Conservation (phyloP, 2,797 vertebrate species). For the Lycodopsis pacificus region DNA sequence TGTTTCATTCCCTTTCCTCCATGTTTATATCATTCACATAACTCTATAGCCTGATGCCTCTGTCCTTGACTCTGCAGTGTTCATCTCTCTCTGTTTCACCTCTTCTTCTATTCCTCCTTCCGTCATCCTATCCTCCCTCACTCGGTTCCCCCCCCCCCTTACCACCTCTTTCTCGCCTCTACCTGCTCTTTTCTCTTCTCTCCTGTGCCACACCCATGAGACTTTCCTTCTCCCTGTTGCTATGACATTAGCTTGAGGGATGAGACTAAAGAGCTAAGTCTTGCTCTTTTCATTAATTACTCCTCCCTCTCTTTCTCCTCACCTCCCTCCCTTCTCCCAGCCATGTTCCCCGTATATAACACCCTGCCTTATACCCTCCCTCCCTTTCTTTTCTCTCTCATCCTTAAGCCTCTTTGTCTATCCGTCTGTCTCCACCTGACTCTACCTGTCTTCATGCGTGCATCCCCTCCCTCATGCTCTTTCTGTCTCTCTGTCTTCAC, state of each 20-base stretch:
- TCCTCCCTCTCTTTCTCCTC: slow-evolving; percentile 54
- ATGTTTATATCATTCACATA: slow-evolving; percentile 60
- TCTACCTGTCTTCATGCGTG: slow-evolving; percentile 47
- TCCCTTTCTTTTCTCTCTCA: slow-evolving; percentile 23
- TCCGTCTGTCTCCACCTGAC: slow-evolving; percentile 34
- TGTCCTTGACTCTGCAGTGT: slow-evolving; percentile 70
- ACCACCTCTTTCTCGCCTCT: slow-evolving; percentile 33
- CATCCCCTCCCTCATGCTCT: slow-evolving; percentile 36
- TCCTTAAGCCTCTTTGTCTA: slow-evolving; percentile 43
- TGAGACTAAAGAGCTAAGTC: slow-evolving; percentile 79
- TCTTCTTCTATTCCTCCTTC: slow-evolving; percentile 13
- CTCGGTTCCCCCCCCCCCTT: slow-evolving; percentile 23
- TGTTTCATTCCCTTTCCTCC: slow-evolving; percentile 48
- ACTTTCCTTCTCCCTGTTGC: slow-evolving; percentile 78
- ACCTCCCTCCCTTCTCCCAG: slow-evolving; percentile 26
- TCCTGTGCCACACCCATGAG: slow-evolving; percentile 73
- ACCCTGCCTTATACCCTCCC: slow-evolving; percentile 26
- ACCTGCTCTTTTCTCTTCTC: slow-evolving; percentile 65
- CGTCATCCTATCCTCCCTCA: slow-evolving; percentile 13
- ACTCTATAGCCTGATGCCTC: slow-evolving; percentile 53
- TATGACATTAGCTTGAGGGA: slow-evolving; percentile 83
- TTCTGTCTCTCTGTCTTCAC: slow-evolving; percentile 34
- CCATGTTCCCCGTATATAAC: slow-evolving; percentile 35
- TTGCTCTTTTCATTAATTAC: slow-evolving; percentile 81
- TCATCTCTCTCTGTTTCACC: slow-evolving; percentile 47